A percentile compares a stretch with the other conserved stretches of the same genome.
Evolutionary conservation across 2,113 vertebrate genomes (phyloP).

Genomic region (Sander vitreus): DNA sequence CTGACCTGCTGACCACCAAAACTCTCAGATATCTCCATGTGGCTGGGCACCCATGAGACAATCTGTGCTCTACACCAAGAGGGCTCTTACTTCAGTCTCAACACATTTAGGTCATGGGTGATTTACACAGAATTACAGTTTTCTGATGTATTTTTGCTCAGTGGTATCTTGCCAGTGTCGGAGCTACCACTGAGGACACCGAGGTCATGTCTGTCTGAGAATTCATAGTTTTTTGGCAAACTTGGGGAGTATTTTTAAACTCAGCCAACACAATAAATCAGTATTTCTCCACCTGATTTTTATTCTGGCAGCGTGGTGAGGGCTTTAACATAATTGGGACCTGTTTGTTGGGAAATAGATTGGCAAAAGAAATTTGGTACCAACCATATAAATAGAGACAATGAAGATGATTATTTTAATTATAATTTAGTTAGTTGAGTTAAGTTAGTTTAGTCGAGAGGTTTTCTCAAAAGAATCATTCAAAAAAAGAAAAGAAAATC

Average conservation of each 20-base stretch:
- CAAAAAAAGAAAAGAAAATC: neutral
- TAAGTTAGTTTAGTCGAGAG: neutral
- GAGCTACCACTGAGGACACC: no score
- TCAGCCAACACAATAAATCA: neutral
- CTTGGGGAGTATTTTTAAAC: neutral
- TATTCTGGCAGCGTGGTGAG: neutral
- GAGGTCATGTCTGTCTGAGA: neutral
- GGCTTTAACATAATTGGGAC: neutral
- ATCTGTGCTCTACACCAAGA: neutral
- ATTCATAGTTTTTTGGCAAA: neutral
- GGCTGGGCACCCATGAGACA: conserved; percentile 1
- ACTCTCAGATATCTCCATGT: conserved; percentile 38
- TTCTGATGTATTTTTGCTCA: neutral
- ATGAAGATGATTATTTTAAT: neutral
- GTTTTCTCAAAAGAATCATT: neutral
- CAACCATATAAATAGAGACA: no score
- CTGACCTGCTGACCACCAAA: conserved; percentile 46
- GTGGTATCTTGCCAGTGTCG: neutral
- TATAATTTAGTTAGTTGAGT: neutral
- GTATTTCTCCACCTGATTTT: neutral
- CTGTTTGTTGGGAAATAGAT: neutral
- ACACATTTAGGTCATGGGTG: conserved; percentile 24
- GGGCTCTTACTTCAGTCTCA: conserved; percentile 13
- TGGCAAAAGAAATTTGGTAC: neutral
- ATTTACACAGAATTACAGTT: neutral